Conservation (phyloP, 1,140 invertebrate genomes). For the Bradynema listronoti region DNA sequence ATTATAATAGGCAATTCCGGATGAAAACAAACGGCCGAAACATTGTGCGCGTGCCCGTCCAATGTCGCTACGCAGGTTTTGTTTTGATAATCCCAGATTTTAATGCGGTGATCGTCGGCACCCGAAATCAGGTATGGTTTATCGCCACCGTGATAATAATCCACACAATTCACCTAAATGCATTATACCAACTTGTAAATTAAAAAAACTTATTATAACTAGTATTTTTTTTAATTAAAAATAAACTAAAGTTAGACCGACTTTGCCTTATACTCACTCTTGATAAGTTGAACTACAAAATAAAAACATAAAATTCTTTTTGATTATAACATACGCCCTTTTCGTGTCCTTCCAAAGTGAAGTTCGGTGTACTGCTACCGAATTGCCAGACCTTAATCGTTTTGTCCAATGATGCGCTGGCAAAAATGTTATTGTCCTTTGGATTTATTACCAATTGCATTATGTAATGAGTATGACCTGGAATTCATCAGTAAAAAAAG, state of each 20-base stretch:
- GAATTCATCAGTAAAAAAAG: too few species aligned
- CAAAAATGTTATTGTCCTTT: conserved; percentile 99
- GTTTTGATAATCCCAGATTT: conserved; percentile 98
- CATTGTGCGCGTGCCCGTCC: conserved; percentile 92
- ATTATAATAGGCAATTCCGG: conserved; percentile 93
- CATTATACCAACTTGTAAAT: too few species aligned
- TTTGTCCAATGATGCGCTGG: conserved; percentile 90
- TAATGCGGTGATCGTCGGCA: conserved; percentile 89
- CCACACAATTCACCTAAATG: conserved; percentile 78
- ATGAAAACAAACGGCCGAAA: conserved; percentile 81
- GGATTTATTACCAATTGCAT: conserved; percentile 99
- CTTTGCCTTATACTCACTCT: too few species aligned
- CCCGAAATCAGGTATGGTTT: conserved; percentile 98
- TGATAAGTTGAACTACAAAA: neutral
- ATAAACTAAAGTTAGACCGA: too few species aligned
- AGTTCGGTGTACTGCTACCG: conserved; percentile 90
- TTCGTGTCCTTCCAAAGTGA: conserved; percentile 94
- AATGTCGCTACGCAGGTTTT: conserved; percentile 98
- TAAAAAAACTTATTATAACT: too few species aligned
- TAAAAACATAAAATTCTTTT: neutral
- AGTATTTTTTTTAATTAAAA: too few species aligned
- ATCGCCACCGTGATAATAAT: conserved; percentile 99
- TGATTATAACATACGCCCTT: conserved; percentile 69
- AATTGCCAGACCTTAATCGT: conserved; percentile 97
- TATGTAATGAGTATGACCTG: conserved; percentile 91